Evolutionary conservation across 1,140 invertebrate genomes (phyloP).

Genomic region (Bombus vancouverensis): DNA sequence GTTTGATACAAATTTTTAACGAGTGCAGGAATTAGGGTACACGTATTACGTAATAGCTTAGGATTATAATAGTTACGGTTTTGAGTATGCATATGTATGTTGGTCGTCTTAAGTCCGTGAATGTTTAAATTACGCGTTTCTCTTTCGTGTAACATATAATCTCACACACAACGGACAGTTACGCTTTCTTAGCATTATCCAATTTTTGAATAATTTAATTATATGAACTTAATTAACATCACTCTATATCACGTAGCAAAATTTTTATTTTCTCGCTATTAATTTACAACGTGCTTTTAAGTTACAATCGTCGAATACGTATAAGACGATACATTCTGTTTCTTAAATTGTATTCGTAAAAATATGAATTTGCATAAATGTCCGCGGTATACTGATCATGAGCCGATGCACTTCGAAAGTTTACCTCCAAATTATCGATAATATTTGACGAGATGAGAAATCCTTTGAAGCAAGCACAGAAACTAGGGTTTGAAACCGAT

Average conservation of each 20-base stretch:
- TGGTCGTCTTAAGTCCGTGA: not conserved
- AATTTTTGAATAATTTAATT: conserved; percentile 3
- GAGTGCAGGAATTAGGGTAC: not conserved
- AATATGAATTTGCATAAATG: too few relatives aligned
- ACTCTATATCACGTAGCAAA: not conserved
- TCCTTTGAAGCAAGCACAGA: conserved; percentile 8
- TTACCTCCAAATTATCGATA: too few relatives aligned
- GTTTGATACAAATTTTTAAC: not conserved
- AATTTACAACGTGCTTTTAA: too few relatives aligned
- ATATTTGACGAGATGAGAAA: not conserved
- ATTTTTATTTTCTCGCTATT: too few relatives aligned
- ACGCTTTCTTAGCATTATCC: conserved; percentile 19
- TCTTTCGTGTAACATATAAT: not conserved
- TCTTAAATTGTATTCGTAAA: too few relatives aligned
- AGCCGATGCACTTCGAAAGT: too few relatives aligned
- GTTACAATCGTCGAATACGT: too few relatives aligned
- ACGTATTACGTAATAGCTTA: not conserved
- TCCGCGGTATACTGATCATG: too few relatives aligned
- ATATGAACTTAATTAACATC: not conserved
- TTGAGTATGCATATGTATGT: not conserved
- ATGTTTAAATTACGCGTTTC: not conserved
- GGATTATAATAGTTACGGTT: not conserved
- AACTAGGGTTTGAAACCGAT: too few relatives aligned
- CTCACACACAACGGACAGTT: not conserved
- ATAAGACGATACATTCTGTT: too few relatives aligned